Evolutionary conservation across 30 jellyfish, hydroid and myxozoan genomes (phyloP).

Genomic region (Haliclystus octoradiatus): DNA sequence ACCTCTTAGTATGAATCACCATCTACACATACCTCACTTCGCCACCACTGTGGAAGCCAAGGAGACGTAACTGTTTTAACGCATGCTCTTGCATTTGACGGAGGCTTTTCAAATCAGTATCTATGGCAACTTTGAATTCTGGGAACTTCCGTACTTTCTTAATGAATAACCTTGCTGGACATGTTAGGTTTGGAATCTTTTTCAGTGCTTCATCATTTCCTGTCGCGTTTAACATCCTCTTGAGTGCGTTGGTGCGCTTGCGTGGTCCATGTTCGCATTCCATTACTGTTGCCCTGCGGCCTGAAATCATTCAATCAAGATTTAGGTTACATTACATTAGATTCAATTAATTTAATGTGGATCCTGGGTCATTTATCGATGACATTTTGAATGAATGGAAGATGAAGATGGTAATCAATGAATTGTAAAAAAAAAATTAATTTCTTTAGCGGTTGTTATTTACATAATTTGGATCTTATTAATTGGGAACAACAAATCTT

Average conservation of each 20-base stretch:
- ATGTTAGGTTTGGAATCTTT: conserved; percentile 64
- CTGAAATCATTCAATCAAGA: conserved; percentile 15
- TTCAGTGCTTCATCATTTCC: conserved; percentile 62
- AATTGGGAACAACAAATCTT: too few species aligned
- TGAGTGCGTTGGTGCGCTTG: conserved; percentile 75
- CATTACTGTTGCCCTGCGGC: conserved; percentile 94
- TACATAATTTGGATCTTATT: too few species aligned
- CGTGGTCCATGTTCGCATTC: conserved; percentile 99
- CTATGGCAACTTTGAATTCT: conserved; percentile 61
- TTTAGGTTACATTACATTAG: too few species aligned
- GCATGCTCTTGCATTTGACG: conserved; percentile 83
- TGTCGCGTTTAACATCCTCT: conserved; percentile 57
- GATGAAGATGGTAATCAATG: too few species aligned
- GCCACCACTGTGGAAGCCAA: conserved; percentile 70
- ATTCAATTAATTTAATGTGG: too few species aligned
- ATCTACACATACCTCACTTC: conserved; percentile 54
- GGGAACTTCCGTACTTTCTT: conserved; percentile 91
- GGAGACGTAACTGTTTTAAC: conserved; percentile 52
- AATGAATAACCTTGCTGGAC: conserved; percentile 87
- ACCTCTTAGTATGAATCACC: background rate
- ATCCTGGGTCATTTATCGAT: too few species aligned
- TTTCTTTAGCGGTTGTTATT: too few species aligned
- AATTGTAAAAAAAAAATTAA: too few species aligned
- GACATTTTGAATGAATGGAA: too few species aligned
- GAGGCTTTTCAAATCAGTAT: conserved; percentile 61